Evolutionary conservation across 2,797 vertebrate species (phyloP).

Genomic region (Capromys pilorides): DNA sequence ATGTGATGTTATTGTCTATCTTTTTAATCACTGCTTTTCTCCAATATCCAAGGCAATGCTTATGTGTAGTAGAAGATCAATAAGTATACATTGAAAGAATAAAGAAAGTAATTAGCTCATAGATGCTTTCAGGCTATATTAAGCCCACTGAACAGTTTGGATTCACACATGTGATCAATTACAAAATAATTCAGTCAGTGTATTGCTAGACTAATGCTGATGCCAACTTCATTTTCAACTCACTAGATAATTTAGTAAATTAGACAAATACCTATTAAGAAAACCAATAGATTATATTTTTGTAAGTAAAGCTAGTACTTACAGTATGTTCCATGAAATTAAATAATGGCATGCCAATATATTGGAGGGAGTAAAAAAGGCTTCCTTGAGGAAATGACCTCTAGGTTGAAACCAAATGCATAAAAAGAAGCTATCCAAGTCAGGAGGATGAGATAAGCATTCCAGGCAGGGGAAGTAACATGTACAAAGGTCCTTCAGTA

Average conservation of each 20-base stretch:
- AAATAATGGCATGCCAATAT: neutral
- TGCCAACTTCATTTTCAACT: neutral
- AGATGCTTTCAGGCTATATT: neutral
- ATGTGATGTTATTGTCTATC: neutral
- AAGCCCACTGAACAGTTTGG: neutral
- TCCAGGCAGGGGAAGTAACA: neutral
- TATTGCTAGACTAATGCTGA: neutral
- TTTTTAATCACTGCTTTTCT: neutral
- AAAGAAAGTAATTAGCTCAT: neutral
- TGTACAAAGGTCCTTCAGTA: neutral
- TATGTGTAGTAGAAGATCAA: neutral
- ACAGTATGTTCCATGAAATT: neutral
- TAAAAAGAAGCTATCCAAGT: neutral
- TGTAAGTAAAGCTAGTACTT: neutral
- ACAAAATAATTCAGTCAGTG: neutral
- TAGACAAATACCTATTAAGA: neutral
- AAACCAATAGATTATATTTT: neutral
- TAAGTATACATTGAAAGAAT: neutral
- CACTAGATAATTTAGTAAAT: neutral
- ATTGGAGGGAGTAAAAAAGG: neutral
- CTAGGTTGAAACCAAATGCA: neutral
- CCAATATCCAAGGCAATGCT: neutral
- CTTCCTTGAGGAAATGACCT: neutral
- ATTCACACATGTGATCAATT: neutral
- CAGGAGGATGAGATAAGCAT: neutral